Evolutionary conservation across 2,797 vertebrate species (phyloP).

Genomic region (Rhadinocentrus ornatus): DNA sequence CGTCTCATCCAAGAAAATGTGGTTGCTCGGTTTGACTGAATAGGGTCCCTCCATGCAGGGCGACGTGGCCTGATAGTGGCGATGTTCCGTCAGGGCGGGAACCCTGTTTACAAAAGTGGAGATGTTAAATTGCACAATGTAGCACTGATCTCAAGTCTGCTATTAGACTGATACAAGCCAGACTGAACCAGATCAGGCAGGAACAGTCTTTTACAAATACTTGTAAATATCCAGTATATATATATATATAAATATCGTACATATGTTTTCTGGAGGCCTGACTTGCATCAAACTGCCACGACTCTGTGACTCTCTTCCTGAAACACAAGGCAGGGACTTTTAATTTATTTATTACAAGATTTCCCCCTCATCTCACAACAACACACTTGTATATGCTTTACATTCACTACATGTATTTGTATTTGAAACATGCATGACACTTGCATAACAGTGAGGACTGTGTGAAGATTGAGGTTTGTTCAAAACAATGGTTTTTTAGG

Average conservation of each 20-base stretch:
- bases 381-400: conserved; percentile 47
- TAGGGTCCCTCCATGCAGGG: conserved; percentile 45
- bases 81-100: conserved; percentile 35
- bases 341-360: conserved; percentile 77
- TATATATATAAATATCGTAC: conserved; percentile 38
- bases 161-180: conserved; percentile 30
- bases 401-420: conserved; percentile 63
- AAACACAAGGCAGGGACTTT: conserved; percentile 70
- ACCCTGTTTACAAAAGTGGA: conserved; percentile 21
- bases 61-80: conserved; percentile 19
- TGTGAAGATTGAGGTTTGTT: conserved; percentile 4
- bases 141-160: conserved; percentile 62
- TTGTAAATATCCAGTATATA: conserved; percentile 48
- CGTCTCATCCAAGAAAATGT: conserved; percentile 32
- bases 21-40: conserved; percentile 59
- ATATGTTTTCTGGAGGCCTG: conserved; percentile 41
- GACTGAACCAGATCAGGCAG: conserved; percentile 47
- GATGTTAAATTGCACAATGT: conserved; percentile 69
- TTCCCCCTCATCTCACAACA: conserved; percentile 66
- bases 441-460: conserved; percentile 51
- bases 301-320: conserved; percentile 60
- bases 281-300: conserved; percentile 52
- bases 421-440: conserved; percentile 76
- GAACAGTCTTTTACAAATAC: conserved; percentile 34
- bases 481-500: conserved; percentile 41